Conservation (phyloP, 1,140 invertebrate species). For the Lethrus apterus region DNA sequence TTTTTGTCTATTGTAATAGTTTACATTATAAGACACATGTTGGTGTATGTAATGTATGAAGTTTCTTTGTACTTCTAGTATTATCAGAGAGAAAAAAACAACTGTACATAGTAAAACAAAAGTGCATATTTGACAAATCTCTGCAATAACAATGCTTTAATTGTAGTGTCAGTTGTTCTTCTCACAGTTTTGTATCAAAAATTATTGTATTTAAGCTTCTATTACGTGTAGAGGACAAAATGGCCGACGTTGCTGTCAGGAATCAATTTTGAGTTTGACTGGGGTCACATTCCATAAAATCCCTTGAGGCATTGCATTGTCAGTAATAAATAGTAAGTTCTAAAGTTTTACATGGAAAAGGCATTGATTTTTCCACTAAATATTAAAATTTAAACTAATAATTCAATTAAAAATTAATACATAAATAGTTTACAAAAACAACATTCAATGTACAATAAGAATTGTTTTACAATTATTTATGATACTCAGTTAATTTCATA, state of each 20-base stretch:
- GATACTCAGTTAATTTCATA: too few species aligned
- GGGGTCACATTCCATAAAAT: constrained; percentile 22
- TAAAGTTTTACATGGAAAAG: too few species aligned
- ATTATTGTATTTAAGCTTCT: constrained; percentile 10
- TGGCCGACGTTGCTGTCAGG: constrained; percentile 33
- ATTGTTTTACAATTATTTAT: too few species aligned
- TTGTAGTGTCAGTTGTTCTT: too few species aligned
- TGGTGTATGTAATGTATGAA: neutral
- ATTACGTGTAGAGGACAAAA: constrained; percentile 26
- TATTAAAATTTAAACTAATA: too few species aligned
- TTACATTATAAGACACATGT: neutral
- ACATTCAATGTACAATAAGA: too few species aligned
- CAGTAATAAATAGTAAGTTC: too few species aligned
- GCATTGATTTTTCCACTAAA: too few species aligned
- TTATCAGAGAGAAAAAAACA: constrained; percentile 8
- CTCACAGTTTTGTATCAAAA: neutral
- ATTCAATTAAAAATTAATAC: too few species aligned
- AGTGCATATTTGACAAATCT: too few species aligned
- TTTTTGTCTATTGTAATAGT: neutral
- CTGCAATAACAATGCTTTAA: too few species aligned
- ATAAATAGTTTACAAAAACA: too few species aligned
- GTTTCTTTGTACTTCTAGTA: constrained; percentile 12
- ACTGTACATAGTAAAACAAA: neutral
- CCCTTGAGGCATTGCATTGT: neutral
- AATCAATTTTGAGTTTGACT: constrained; percentile 37